Evolutionary conservation across 2,113 vertebrate species (phyloP).

Genomic region (Callopanchax toddi): DNA sequence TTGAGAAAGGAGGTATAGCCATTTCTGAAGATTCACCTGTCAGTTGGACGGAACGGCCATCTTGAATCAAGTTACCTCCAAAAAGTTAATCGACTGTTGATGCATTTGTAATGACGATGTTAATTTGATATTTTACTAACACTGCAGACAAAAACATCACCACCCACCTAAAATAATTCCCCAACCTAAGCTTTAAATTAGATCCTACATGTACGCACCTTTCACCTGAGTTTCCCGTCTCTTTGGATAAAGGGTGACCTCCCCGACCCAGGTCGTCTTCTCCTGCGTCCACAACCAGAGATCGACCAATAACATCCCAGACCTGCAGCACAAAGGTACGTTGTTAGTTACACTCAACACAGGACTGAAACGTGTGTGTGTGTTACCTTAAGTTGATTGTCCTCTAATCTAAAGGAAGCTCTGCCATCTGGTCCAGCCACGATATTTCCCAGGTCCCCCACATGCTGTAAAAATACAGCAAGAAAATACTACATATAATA

Average conservation of each 20-base stretch:
- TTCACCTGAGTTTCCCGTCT: slow-evolving; percentile 88
- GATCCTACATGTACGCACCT: slow-evolving; percentile 72
- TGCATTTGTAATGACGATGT: no score
- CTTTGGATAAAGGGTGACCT: slow-evolving; percentile 81
- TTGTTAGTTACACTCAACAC: background rate
- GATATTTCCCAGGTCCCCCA: slow-evolving; percentile 90
- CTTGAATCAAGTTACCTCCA: no score
- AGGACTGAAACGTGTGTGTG: background rate
- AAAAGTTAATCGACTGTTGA: no score
- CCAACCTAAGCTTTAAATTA: no score
- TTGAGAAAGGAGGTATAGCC: no score
- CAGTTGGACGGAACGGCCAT: no score
- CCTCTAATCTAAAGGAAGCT: slow-evolving; percentile 86
- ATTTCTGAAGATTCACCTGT: no score
- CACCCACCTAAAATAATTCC: no score
- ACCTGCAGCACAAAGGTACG: slow-evolving; percentile 74
- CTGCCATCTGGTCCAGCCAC: slow-evolving; percentile 77
- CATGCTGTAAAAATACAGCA: slow-evolving; percentile 78
- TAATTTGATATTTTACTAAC: no score
- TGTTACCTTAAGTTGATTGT: slow-evolving; percentile 83
- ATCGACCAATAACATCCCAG: slow-evolving; percentile 90
- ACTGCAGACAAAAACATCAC: no score
- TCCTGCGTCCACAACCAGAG: slow-evolving; percentile 86
- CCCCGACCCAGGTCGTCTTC: slow-evolving; percentile 90
- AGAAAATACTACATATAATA: background rate